Evolutionary conservation across 2,888 invertebrate genomes (phyloP).

Genomic region (Chirona hameri): DNA sequence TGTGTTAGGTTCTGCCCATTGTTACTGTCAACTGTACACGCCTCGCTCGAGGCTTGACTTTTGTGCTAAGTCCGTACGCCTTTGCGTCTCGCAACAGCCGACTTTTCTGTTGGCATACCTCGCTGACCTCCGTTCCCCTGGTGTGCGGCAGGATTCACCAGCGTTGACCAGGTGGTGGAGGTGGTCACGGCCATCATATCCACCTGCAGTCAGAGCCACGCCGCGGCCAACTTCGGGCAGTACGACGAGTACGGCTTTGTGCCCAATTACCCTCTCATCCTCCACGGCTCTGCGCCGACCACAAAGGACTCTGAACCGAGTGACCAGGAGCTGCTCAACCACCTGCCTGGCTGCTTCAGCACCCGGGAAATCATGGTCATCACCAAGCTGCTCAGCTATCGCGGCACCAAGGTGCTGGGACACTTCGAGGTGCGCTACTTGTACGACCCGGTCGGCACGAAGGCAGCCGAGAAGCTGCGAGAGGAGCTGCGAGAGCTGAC

Average conservation of each 20-base stretch:
- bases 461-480: slow-evolving; percentile 45
- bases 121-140: no score
- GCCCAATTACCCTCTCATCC: slow-evolving; percentile 44
- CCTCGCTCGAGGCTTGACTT: no score
- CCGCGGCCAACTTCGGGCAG: slow-evolving; percentile 45
- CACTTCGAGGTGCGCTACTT: slow-evolving; percentile 51
- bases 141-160: background rate
- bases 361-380: slow-evolving; percentile 49
- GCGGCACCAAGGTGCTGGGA: slow-evolving; percentile 48
- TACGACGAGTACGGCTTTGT: slow-evolving; percentile 45
- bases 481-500: slow-evolving; percentile 46
- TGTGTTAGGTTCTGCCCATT: no score
- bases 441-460: slow-evolving; percentile 46
- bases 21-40: no score
- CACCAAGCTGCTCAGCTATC: slow-evolving; percentile 48
- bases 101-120: no score
- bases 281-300: slow-evolving; percentile 42
- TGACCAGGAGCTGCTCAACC: slow-evolving; percentile 45
- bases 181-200: slow-evolving; percentile 42
- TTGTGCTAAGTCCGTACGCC: no score
- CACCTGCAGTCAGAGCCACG: slow-evolving; percentile 44
- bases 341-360: slow-evolving; percentile 46
- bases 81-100: no score
- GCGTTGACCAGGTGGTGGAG: slow-evolving; percentile 35
- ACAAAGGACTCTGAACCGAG: slow-evolving; percentile 43